Evolutionary conservation across 2,888 invertebrate genomes (phyloP).

Genomic region (Pteria penguin): DNA sequence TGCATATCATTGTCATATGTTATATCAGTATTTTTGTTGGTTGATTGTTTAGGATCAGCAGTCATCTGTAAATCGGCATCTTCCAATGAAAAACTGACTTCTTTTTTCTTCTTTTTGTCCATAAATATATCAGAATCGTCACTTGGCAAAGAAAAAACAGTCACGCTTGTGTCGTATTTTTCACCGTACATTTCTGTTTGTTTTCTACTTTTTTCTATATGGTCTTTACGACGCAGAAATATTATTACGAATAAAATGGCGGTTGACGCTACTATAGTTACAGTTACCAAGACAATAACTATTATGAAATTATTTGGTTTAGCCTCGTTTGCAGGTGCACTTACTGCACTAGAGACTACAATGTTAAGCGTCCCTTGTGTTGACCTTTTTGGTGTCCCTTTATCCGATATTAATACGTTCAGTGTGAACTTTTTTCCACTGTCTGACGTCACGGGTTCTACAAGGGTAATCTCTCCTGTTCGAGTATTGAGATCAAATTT

Average conservation of each 20-base stretch:
- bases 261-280: conserved; percentile 54
- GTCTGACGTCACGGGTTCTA: conserved; percentile 40
- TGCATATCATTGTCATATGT: conserved; percentile 21
- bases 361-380: conserved; percentile 45
- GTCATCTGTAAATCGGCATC: conserved; percentile 33
- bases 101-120: conserved; percentile 59
- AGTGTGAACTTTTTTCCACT: conserved; percentile 47
- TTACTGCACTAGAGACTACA: conserved; percentile 36
- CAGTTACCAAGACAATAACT: conserved; percentile 50
- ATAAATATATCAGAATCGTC: conserved; percentile 46
- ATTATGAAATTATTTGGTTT: conserved; percentile 54
- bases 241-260: conserved; percentile 58
- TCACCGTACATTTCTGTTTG: conserved; percentile 39
- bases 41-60: conserved; percentile 18
- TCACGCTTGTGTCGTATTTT: conserved; percentile 49
- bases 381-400: conserved; percentile 37
- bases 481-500: conserved; percentile 56
- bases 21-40: conserved; percentile 12
- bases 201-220: conserved; percentile 36
- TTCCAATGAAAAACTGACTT: conserved; percentile 58
- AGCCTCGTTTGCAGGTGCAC: neutral
- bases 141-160: conserved; percentile 51
- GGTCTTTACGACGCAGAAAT: conserved; percentile 55
- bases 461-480: conserved; percentile 62
- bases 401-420: conserved; percentile 48